Percentiles rank a stretch among this genome's conserved stretches.
Conservation (phyloP, 2,113 vertebrate species). For the Daubentonia madagascariensis region DNA sequence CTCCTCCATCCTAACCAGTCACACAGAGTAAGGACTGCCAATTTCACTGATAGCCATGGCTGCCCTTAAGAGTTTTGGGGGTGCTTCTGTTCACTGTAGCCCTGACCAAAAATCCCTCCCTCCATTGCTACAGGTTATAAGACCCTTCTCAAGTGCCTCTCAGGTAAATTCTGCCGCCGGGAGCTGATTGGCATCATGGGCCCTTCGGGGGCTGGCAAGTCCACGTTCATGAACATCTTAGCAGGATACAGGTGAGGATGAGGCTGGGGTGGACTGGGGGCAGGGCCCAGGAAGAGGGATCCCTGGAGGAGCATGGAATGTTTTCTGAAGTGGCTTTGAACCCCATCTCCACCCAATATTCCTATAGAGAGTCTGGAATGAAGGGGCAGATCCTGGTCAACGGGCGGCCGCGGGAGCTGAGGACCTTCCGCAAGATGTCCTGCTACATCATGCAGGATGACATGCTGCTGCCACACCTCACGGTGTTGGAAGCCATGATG, state of each 20-base stretch:
- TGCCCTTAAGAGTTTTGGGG: background rate
- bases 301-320: background rate
- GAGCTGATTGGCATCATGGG: conserved; percentile 99
- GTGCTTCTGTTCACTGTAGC: background rate
- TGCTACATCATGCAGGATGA: conserved; percentile 99
- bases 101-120: background rate
- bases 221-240: conserved; percentile 98
- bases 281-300: background rate
- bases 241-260: conserved; percentile 95
- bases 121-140: conserved; percentile 90
- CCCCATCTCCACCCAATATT: background rate
- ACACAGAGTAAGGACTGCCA: background rate
- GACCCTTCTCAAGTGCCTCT: conserved; percentile 98
- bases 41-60: background rate
- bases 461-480: conserved; percentile 97
- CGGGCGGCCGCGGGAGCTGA: conserved; percentile 90
- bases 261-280: background rate
- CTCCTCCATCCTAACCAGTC: background rate
- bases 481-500: conserved; percentile 96
- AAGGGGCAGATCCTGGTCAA: conserved; percentile 98
- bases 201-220: conserved; percentile 97
- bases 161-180: conserved; percentile 94
- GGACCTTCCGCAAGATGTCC: conserved; percentile 99
- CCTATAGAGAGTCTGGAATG: conserved; percentile 94
- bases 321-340: background rate